phyloP scores from a whole-genome alignment of 64 coral and sea anemone species.

The Pocillopora damicornis region DNA sequence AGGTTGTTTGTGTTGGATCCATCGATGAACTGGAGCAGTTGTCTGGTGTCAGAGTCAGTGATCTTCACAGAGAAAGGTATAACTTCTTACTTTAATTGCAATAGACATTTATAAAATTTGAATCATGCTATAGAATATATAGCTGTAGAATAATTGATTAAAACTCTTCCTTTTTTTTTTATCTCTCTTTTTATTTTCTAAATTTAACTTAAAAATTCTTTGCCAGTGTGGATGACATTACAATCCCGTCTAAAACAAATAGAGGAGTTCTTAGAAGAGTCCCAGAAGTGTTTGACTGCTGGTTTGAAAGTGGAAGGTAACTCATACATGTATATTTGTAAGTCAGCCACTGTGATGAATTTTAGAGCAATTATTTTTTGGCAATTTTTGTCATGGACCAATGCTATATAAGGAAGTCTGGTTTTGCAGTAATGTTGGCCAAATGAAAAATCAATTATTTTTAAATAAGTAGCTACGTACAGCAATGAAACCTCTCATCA shows the following conservation, averaged over 20 bases:
- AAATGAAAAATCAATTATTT: too few species aligned
- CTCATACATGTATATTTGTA: background rate
- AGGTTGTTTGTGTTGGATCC: conserved; percentile 96
- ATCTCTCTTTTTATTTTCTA: background rate
- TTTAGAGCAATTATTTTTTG: background rate
- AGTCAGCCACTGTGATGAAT: background rate
- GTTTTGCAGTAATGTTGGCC: too few species aligned
- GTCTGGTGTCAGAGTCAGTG: conserved; percentile 81
- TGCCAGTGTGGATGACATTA: conserved; percentile 80
- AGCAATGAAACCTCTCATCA: background rate
- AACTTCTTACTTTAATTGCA: background rate
- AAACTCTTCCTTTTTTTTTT: background rate
- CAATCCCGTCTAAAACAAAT: conserved; percentile 95
- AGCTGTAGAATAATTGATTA: too few species aligned
- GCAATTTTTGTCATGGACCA: background rate
- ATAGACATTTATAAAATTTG: background rate
- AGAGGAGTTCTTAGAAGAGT: conserved; percentile 86
- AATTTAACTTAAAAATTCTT: background rate
- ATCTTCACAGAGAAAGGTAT: conserved; percentile 95
- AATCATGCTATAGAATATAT: too few species aligned
- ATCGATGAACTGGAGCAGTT: conserved; percentile 85
- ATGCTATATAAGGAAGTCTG: too few species aligned
- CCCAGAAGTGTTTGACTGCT: conserved; percentile 95
- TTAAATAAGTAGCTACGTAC: too few species aligned
- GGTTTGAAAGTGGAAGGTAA: conserved; percentile 99